These are phyloP conservation scores for Aricia artaxerxes DNA, from an alignment of 2,888 invertebrate species.

Conservation along the genomic window DNA sequence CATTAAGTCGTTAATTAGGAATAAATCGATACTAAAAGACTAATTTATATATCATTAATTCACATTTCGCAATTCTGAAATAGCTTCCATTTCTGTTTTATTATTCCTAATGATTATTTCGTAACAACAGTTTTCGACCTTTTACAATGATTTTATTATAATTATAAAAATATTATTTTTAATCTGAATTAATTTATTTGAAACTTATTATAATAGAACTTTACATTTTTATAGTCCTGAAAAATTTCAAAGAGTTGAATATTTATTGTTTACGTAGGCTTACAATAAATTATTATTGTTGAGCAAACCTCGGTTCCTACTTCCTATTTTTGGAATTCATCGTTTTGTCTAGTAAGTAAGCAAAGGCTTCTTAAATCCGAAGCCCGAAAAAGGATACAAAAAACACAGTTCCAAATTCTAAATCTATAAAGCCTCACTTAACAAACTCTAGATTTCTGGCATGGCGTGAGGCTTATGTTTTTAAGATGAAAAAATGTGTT, in stretches of 20 bases:
- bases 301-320: too few relatives aligned
- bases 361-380: too few relatives aligned
- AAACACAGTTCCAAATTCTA: too few relatives aligned
- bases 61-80: conserved; percentile 3
- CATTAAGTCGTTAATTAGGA: conserved; percentile 4
- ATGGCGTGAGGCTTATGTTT: neutral
- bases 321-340: too few relatives aligned
- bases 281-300: too few relatives aligned
- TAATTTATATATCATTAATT: conserved; percentile 6
- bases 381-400: too few relatives aligned
- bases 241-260: too few relatives aligned
- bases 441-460: neutral
- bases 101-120: conserved; percentile 4
- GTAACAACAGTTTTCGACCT: neutral
- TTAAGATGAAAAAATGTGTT: neutral
- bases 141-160: neutral
- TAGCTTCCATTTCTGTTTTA: conserved; percentile 2
- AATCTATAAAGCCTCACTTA: neutral
- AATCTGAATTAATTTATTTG: neutral
- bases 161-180: neutral
- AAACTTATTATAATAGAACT: neutral
- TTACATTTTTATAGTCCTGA: too few relatives aligned
- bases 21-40: neutral
- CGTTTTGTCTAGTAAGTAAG: too few relatives aligned
- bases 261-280: too few relatives aligned